Evolutionary conservation across 2,113 vertebrate species (phyloP), one percentile per base, ranked within the genome.

Genomic region (Erpornis zantholeuca): DNA sequence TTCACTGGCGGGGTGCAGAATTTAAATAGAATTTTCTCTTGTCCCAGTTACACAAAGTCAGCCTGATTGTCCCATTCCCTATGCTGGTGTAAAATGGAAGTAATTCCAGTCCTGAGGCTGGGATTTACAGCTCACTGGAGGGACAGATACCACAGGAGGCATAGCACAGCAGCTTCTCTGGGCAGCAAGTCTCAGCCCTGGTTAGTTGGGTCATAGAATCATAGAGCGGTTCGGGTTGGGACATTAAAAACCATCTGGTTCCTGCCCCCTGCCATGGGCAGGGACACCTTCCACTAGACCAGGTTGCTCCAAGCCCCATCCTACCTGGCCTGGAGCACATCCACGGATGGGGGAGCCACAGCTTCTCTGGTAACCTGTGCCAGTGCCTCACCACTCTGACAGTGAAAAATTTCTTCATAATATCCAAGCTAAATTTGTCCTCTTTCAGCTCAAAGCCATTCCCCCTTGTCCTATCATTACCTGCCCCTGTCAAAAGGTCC

Each of bases 1-100:
- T 88, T 75, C 94, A 69, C 50, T 94, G 90, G 72, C 4, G 14
- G 92, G 94, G 93, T 78, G 69, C 76, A 75, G 92, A 93, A 94
- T 83, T 95, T 90, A 97, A 94, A 96, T 96, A 96, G 94, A 86
- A 96, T 96, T 96, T 96, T 84, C 82, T 90, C 83, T 88, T 94
- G 96, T 93, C 96, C 96, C 95, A 97, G 82, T 95, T 97, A 92
- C 49, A 92, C 49, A 82, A 92, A 95, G 71, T 85, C 86, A 81
- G 40, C 44, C 86, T 95, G 94, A 88, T 57, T 88, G 79, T 76
- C 84, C 92, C 83, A 57, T 57, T 88, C 47, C 44, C 86, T 78
- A 18, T 17, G 33, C 72, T 57, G 64, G 52, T 69, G 53, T 45
- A 64, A 81, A 80, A 23, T 15, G 35, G 53, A 57, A 93, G 40